Base-by-base conservation (phyloP, 2,113 vertebrate species). In the Cephalopterus ornatus region DNA sequence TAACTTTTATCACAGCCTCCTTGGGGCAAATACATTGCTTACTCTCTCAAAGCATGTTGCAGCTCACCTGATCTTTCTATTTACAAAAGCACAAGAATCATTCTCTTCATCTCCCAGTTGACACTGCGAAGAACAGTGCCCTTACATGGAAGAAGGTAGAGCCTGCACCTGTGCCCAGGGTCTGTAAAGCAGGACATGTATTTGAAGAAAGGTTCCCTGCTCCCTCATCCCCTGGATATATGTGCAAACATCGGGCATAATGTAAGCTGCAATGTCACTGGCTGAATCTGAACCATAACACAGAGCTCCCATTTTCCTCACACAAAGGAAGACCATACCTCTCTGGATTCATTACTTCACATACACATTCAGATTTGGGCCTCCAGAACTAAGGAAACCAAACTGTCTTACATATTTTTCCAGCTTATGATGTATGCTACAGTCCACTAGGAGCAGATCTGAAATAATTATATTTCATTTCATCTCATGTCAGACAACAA, bases 381-480 rank as follows among this genome's bases (percentile, higher is more conserved):
- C 41, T 62, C n/a, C 52, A 88, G 46, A 91, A 85, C 37, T 41
- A 59, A 80, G 65, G 84, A 87, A 83, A 78, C 30, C 44, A 74
- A 74, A 42, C 26, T 32, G 9, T 37, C 85, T 90, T 37, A 53
- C 47, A 56, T 26, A 39, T 85, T 81, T 91, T 94, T 74, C 49
- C 50, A 79, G 28, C 8, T 92, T 95, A 59, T 85, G 56, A 78
- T 87, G 30, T 77, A 44, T 77, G 86, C 74, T 92, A 87, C 82
- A 93, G 66, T 44, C 77, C 82, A 89, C 72, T 35, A 96, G 85
- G 76, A 96, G 78, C 62, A 88, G 59, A 95, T 94, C 77, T 93
- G 61, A 97, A 97, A 94, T 93, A 95, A 98, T 96, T 95, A 92
- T 78, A 93, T 95, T 97, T 96, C 86, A 91, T 96, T 97, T 96